Evolutionary conservation across 2,113 vertebrate species (phyloP).

Genomic region (Hippotragus niger): DNA sequence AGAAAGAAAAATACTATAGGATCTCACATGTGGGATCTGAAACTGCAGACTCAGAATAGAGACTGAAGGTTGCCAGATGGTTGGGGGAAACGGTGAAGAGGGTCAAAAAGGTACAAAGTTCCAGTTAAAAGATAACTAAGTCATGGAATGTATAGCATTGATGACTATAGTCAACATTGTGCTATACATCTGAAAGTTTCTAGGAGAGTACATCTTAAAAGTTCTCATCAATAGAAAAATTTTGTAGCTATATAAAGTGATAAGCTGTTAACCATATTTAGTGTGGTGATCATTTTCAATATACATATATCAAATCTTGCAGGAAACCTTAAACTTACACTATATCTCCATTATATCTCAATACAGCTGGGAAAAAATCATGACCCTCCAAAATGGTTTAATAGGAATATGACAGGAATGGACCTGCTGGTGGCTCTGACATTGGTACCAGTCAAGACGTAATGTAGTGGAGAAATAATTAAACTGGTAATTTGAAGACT

Average conservation of each 20-base stretch:
- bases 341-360: not conserved
- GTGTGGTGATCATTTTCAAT: not conserved
- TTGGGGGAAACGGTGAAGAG: not conserved
- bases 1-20: not conserved
- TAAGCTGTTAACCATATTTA: not conserved
- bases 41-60: not conserved
- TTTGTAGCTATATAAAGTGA: not conserved
- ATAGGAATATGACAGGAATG: not conserved
- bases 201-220: not conserved
- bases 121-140: not conserved
- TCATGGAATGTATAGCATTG: not conserved
- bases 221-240: not conserved
- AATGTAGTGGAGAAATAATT: not conserved
- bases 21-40: not conserved
- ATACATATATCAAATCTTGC: not conserved
- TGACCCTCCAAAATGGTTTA: not conserved
- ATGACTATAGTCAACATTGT: not conserved
- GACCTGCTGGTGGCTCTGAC: not conserved
- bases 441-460: not conserved
- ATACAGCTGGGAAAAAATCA: not conserved
- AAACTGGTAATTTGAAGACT: not conserved
- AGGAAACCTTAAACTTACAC: not conserved
- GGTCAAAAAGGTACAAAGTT: not conserved
- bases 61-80: not conserved
- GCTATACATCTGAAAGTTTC: not conserved